phyloP scores from a whole-genome alignment of 2,113 vertebrate genomes.

The Cichladusa arquata region DNA sequence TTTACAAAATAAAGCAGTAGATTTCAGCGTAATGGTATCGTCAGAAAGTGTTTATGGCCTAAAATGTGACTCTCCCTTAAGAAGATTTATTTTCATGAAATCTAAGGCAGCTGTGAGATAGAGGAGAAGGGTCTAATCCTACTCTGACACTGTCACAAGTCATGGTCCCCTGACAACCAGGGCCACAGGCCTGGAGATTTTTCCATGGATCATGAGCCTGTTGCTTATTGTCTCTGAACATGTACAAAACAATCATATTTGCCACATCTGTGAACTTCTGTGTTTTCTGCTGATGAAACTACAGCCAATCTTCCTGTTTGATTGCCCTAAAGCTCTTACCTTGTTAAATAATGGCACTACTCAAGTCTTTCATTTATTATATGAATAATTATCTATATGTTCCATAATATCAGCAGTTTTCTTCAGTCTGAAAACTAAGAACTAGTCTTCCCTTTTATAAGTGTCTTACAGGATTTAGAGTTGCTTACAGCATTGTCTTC shows the following conservation, averaged over 20 bases:
- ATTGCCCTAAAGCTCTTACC: neutral
- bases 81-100: conserved; percentile 50
- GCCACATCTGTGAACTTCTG: neutral
- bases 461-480: neutral
- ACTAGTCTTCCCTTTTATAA: neutral
- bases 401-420: neutral
- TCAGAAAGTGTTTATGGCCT: conserved; percentile 35
- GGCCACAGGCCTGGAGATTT: neutral
- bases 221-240: neutral
- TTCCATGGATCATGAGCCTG: neutral
- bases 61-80: conserved; percentile 32
- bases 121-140: conserved; percentile 55
- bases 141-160: neutral
- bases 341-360: neutral
- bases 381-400: neutral
- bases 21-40: neutral
- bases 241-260: neutral
- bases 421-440: neutral
- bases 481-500: neutral
- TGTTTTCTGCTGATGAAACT: neutral
- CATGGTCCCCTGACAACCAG: neutral
- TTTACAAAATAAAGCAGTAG: conserved; percentile 15
- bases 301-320: neutral
- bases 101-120: conserved; percentile 40
- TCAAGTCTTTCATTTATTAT: neutral